phyloP scores from a whole-genome alignment of 2,888 invertebrate species.

The Tigriopus californicus region DNA sequence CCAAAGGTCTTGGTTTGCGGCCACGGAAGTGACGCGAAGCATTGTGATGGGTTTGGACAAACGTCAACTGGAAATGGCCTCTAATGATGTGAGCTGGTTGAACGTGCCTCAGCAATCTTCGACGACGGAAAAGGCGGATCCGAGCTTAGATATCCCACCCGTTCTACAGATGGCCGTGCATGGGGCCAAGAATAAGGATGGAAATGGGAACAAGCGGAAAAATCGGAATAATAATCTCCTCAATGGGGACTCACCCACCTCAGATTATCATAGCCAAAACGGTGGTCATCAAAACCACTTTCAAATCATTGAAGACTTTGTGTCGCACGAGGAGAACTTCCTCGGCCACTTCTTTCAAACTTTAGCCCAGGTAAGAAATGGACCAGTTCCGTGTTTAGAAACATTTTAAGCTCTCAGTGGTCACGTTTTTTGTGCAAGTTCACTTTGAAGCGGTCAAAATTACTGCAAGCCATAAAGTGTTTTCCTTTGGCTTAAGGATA shows the following conservation, averaged over 20 bases:
- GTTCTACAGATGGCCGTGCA: too few relatives aligned
- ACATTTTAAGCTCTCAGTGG: too few relatives aligned
- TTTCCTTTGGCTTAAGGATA: too few relatives aligned
- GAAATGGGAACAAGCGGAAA: neutral
- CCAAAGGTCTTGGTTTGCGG: slow-evolving; percentile 6
- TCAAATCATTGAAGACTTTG: neutral
- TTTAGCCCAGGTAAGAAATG: neutral
- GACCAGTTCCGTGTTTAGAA: too few relatives aligned
- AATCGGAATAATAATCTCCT: neutral
- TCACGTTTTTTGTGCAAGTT: too few relatives aligned
- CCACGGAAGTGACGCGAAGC: neutral
- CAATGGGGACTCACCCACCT: neutral
- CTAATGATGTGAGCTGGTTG: too few relatives aligned
- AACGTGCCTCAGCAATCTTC: too few relatives aligned
- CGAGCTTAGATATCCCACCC: too few relatives aligned
- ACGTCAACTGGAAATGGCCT: neutral
- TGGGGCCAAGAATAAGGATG: neutral
- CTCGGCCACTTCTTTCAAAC: neutral
- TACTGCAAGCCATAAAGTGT: too few relatives aligned
- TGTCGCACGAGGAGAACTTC: slow-evolving; percentile 7
- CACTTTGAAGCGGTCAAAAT: too few relatives aligned
- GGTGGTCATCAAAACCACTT: neutral
- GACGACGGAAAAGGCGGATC: too few relatives aligned
- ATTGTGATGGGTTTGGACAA: slow-evolving; percentile 3
- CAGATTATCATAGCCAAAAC: neutral